Base-by-base conservation (phyloP, 2,797 vertebrate genomes). In the Diglossa cyanea region DNA sequence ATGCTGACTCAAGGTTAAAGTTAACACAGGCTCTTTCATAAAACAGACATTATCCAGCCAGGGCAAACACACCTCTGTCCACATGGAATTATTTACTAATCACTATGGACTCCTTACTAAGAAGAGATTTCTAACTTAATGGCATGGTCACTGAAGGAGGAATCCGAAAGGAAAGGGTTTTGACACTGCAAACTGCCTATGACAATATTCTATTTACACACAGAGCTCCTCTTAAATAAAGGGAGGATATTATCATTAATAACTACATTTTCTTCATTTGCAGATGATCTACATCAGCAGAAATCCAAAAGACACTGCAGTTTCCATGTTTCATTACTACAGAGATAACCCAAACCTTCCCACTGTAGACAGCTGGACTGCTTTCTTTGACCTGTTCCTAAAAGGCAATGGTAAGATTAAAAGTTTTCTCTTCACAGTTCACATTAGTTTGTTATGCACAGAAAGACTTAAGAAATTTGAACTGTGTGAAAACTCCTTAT, bases 241-340 rank as follows among this genome's bases (percentile, higher is more conserved):
- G 19, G 53, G n/a, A 77, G 54, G 16, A n/a, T 63, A 35, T 66
- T 31, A 33, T 37, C 8, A 55, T 66, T 73, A 66, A 33, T 47
- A 73, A 76, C 8, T 16, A 7, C 24, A 31, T 58, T 17, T 20
- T 90, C 48, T 88, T 89, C 8, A 40, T 88, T 90, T 93, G 60
- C 93, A 98, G 98, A 96, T 97, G 47, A 97, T 98, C 68, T 98
- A 98, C 86, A 92, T 98, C 58, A 51, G 96, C 84, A 96, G 98
- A 60, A 98, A 98, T 58, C 98, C 98, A 15, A 98, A 98, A 93
- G 98, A 98, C 51, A 98, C 87, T 2, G 98, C 98, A 1, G 98
- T 98, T 74, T 98, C 98, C 37, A 95, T 98, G 88, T 98, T 93
- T 62, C 97, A 98, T 90, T 98, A 98, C 96, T 98, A 98, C 93